Evolutionary conservation across 1,140 invertebrate species (phyloP), one percentile per base, ranked within the genome.

Genomic region (Rhyacophila brunnea): DNA sequence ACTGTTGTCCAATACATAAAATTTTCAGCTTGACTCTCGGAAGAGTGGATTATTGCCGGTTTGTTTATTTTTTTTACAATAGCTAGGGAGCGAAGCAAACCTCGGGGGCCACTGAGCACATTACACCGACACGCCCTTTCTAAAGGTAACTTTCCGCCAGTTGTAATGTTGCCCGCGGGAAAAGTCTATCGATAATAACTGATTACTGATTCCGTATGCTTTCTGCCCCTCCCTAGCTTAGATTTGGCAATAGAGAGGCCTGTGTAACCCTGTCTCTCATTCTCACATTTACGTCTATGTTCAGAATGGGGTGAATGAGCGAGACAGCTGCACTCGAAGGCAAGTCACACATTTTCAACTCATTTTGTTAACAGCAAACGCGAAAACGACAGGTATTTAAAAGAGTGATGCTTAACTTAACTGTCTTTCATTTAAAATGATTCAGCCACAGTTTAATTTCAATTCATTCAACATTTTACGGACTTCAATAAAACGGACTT

Each of bases 181-280:
- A 28, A 28, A 28, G 23, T 35, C 10, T 51, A 19, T 40, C 49
- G 15, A 51, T 51, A 35, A 40, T 18, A 45, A 35, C 32, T 56
- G 17, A 20, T 42, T 45, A 79, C 75, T 79, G 73, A 79, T 75
- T 74, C 71, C 74, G 76, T 78, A 74, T 79, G 77, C 77, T 79
- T 79, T 79, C 70, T 79, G 77, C 77, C 77, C 77, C 74, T 77
- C 73, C 75, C 74, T 79, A 79, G 77, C 77, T 70, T 79, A 79
- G 77, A 79, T 79, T 74, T 77, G 77, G 77, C 76, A 79, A 73
- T 75, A 74, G 74, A 69, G 72, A 74, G 75, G 75, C 77, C 74
- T 73, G 74, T 76, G 75, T 78, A 74, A 77, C 75, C 76, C 74
- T 79, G 75, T 78, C 75, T 78, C 76, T 80, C 75, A 77, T 75